Conservation (phyloP, 2,797 vertebrate genomes). For the Chromobotia macracanthus region DNA sequence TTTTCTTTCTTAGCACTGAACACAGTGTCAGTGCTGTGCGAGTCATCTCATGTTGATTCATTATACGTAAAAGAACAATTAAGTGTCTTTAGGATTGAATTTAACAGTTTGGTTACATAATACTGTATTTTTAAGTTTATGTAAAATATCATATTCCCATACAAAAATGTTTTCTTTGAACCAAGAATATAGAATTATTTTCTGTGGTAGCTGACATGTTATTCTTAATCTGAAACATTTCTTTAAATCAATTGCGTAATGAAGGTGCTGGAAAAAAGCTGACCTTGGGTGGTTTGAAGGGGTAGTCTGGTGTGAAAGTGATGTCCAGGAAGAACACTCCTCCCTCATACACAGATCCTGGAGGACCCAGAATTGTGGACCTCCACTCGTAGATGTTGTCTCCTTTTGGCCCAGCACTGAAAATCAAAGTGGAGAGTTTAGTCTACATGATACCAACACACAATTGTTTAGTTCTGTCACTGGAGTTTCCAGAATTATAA, state of each 20-base stretch:
- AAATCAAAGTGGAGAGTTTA: neutral
- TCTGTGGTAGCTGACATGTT: too few relatives aligned
- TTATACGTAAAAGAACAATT: too few relatives aligned
- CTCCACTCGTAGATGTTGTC: constrained; percentile 98
- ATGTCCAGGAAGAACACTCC: constrained; percentile 97
- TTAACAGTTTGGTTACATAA: too few relatives aligned
- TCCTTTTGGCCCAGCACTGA: constrained; percentile 91
- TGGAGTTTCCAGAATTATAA: too few relatives aligned
- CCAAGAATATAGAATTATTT: too few relatives aligned
- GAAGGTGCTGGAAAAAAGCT: constrained; percentile 27
- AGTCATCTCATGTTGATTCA: too few relatives aligned
- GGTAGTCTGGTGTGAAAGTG: constrained; percentile 95
- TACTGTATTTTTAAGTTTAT: too few relatives aligned
- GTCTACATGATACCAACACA: neutral
- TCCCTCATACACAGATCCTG: constrained; percentile 93
- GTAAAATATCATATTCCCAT: too few relatives aligned
- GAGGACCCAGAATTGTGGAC: constrained; percentile 93
- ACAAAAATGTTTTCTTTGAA: too few relatives aligned
- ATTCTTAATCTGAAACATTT: neutral
- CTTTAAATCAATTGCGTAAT: neutral
- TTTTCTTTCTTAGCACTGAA: too few relatives aligned
- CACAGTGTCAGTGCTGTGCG: too few relatives aligned
- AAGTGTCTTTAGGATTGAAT: too few relatives aligned
- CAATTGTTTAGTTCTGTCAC: neutral
- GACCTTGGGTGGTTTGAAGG: constrained; percentile 98